Conservation (phyloP, 2,113 vertebrate genomes). For the Channa maculata region DNA sequence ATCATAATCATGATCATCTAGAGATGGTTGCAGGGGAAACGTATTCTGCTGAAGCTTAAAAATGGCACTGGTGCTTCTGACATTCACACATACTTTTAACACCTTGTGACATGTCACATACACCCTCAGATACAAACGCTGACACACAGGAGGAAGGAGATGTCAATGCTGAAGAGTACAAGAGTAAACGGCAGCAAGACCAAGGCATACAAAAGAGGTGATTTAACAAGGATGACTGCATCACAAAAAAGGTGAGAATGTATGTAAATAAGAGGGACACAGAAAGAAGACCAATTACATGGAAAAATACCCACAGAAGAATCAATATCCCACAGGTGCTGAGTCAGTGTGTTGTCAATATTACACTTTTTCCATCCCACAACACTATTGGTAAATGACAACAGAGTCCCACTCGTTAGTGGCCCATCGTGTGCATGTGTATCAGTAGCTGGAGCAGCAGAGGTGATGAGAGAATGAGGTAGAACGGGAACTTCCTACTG, state of each 20-base stretch:
- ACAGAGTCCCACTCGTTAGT: constrained; percentile 4
- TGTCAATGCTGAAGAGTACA: too few relatives aligned
- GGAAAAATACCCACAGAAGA: constrained; percentile 32
- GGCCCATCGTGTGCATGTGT: constrained; percentile 23
- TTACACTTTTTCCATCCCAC: constrained; percentile 36
- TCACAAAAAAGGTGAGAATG: background rate
- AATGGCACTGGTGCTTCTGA: constrained; percentile 24
- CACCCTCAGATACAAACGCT: background rate
- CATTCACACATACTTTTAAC: constrained; percentile 40
- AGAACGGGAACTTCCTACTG: constrained; percentile 77
- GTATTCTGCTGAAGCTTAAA: constrained; percentile 30
- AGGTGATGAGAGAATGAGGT: constrained; percentile 62
- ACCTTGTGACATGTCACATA: constrained; percentile 7
- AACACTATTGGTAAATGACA: constrained; percentile 1
- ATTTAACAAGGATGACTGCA: background rate
- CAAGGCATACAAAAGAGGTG: background rate
- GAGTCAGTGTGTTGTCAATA: constrained; percentile 42
- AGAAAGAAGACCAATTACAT: constrained; percentile 14
- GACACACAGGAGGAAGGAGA: too few relatives aligned
- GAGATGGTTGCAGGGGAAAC: constrained; percentile 23
- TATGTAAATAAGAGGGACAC: background rate
- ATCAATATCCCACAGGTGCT: constrained; percentile 38
- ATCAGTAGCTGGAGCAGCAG: constrained; percentile 59
- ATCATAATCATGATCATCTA: constrained; percentile 7
- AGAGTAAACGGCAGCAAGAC: constrained; percentile 7